Evolutionary conservation across 2,113 vertebrate species (phyloP).

Genomic region (Channa argus): DNA sequence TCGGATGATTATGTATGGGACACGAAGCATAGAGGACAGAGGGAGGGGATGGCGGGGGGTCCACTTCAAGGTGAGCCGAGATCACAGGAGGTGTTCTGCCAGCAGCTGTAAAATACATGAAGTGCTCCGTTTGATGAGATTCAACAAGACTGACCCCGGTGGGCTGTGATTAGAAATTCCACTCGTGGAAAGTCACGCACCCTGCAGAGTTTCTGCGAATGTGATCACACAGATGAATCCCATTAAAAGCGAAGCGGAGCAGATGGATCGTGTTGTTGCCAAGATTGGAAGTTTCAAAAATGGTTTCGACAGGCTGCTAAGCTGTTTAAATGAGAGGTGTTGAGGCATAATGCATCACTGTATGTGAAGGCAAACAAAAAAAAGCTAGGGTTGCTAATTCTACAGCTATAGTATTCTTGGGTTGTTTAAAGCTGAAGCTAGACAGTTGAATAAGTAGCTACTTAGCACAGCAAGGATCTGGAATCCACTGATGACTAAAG

Average conservation of each 20-base stretch:
- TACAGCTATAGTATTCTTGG: slow-evolving; percentile 18
- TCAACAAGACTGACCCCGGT: slow-evolving; percentile 54
- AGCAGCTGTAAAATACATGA: slow-evolving; percentile 62
- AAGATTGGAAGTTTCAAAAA: slow-evolving; percentile 45
- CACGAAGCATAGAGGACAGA: slow-evolving; percentile 30
- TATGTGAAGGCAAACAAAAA: slow-evolving; percentile 28
- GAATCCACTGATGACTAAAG: neutral
- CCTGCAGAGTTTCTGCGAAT: slow-evolving; percentile 54
- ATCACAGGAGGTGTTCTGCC: slow-evolving; percentile 53
- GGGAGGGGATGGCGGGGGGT: neutral
- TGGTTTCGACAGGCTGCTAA: slow-evolving; percentile 53
- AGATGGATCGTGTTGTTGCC: slow-evolving; percentile 57
- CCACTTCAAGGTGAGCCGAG: slow-evolving; percentile 70
- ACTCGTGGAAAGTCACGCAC: slow-evolving; percentile 42
- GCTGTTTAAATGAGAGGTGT: slow-evolving; percentile 43
- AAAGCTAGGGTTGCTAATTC: slow-evolving; percentile 33
- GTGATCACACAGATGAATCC: slow-evolving; percentile 62
- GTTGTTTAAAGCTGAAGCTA: neutral
- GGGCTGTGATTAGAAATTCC: slow-evolving; percentile 54
- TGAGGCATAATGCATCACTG: slow-evolving; percentile 22
- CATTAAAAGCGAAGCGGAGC: slow-evolving; percentile 47
- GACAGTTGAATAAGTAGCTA: slow-evolving; percentile 8
- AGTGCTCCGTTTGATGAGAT: slow-evolving; percentile 51
- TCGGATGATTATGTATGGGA: slow-evolving; percentile 67
- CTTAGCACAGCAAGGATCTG: neutral